These are phyloP conservation scores for Nothoprocta pentlandii DNA, from an alignment of 2,113 vertebrate species.

Conservation along the genomic window DNA sequence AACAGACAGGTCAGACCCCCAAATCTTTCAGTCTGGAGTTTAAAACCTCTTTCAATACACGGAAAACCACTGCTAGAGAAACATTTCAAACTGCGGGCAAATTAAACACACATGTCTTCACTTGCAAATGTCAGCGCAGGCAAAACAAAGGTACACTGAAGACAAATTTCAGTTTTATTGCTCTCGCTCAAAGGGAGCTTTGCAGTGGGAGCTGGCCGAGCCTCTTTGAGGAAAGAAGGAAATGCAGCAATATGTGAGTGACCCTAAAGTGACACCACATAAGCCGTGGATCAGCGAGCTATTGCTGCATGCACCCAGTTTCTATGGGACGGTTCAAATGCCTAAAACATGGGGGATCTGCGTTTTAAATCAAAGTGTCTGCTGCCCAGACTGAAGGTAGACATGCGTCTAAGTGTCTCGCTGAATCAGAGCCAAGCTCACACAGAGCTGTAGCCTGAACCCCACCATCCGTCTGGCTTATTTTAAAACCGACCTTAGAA, in stretches of 20 bases:
- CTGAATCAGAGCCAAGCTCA: not conserved
- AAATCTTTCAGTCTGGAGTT: not conserved
- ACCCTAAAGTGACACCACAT: not conserved
- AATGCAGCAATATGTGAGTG: not conserved
- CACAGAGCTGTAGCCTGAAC: not conserved
- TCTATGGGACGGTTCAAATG: not conserved
- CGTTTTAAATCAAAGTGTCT: not conserved
- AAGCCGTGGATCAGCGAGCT: not conserved
- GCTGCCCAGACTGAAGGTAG: not conserved
- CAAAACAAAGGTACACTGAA: not conserved
- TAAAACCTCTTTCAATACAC: not conserved
- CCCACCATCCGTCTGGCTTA: not conserved
- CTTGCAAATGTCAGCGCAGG: not conserved
- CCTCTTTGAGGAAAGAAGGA: not conserved
- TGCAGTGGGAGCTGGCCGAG: fast-evolving
- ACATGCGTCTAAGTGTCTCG: not conserved
- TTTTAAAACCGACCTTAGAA: not conserved
- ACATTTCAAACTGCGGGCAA: not conserved
- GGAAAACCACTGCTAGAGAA: not conserved
- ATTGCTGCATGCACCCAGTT: not conserved
- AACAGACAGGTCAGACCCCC: fast-evolving
- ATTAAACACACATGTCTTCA: not conserved
- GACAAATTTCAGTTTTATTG: not conserved
- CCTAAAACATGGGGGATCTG: not conserved
- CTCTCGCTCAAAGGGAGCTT: not conserved